phyloP scores from a whole-genome alignment of 2,888 invertebrate genomes.

The Agonopterix alstromeriana region DNA sequence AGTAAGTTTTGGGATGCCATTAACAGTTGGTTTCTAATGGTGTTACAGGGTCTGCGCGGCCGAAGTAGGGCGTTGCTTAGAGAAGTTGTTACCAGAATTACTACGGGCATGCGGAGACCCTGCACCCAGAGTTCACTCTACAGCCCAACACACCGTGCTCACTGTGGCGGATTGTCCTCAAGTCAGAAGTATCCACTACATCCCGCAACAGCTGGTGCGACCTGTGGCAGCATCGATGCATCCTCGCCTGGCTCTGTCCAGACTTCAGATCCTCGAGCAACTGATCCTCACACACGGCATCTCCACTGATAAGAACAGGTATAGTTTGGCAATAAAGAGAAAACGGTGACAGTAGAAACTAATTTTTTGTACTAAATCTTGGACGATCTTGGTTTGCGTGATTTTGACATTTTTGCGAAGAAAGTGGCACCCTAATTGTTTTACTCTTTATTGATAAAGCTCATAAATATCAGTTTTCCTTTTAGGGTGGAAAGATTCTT shows the following conservation, averaged over 20 bases:
- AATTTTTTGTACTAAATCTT: too few relatives aligned
- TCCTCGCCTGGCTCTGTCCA: slow-evolving; percentile 89
- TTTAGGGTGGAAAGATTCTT: too few relatives aligned
- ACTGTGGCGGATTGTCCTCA: slow-evolving; percentile 90
- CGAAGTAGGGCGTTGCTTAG: slow-evolving; percentile 88
- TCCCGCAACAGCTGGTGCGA: slow-evolving; percentile 89
- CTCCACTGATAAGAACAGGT: slow-evolving; percentile 91
- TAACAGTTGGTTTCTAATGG: background rate
- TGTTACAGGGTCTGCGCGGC: slow-evolving; percentile 84
- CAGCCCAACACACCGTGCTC: slow-evolving; percentile 91
- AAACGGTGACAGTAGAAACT: too few relatives aligned
- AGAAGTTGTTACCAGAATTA: slow-evolving; percentile 88
- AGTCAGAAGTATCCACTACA: slow-evolving; percentile 87
- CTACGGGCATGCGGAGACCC: slow-evolving; percentile 92
- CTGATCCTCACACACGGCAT: slow-evolving; percentile 89
- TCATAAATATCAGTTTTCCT: too few relatives aligned
- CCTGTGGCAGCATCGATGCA: slow-evolving; percentile 91
- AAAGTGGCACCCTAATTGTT: too few relatives aligned
- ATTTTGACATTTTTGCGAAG: too few relatives aligned
- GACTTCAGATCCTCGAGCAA: slow-evolving; percentile 92
- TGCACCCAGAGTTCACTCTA: slow-evolving; percentile 89
- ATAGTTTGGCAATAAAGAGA: too few relatives aligned
- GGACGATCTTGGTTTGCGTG: too few relatives aligned
- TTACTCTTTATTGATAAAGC: too few relatives aligned
- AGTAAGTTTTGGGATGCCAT: too few relatives aligned